Base-by-base conservation (phyloP, 1,140 invertebrate species). In the Drosophila orena region DNA sequence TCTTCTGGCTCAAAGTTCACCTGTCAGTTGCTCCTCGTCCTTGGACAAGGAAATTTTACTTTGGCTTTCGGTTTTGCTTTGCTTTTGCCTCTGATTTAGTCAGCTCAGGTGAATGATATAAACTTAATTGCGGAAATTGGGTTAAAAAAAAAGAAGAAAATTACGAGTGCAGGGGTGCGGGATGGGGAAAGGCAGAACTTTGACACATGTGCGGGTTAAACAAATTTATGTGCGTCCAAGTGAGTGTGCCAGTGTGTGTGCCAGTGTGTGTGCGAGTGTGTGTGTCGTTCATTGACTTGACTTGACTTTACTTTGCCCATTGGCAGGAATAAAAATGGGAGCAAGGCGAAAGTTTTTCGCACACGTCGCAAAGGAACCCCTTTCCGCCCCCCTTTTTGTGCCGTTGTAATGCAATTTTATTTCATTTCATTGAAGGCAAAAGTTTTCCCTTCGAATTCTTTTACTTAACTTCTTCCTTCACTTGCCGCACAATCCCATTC, bases 341-440 rank as follows among this genome's bases (percentile, higher is more conserved):
- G 75, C 79, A 79, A 69, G 79, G 66, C 72, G 66, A 88, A 86
- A 86, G 81, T 86, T 86, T 86, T 81, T 73, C 59, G 69, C 81
- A 89, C 75, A 79, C 84, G 75, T 81, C 78, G 75, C 83, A 71
- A 46, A 62, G 59, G 38, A 24, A 24, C 38, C 50, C n/a, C 22
- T 4, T 17, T 6, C 30, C 24, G 0, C 4, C 24, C 24, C 43
- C 30, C 58, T 62, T 34, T 65, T 68, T 77, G 62, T 77, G 76
- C 61, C 84, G 83, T 89, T 88, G 85, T 88, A 88, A 88, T 88
- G 84, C 84, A 88, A 88, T 88, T 88, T 88, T 88, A 89, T 88
- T 88, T 88, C 79, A 88, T 88, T 88, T 88, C 79, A 88, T 88
- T 88, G 84, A 88, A 88, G 84, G 79, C 85, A 88, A 86, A 88